These are phyloP conservation scores for Sebastolobus altivelis DNA, from an alignment of 2,797 vertebrate genomes.

Conservation along the genomic window DNA sequence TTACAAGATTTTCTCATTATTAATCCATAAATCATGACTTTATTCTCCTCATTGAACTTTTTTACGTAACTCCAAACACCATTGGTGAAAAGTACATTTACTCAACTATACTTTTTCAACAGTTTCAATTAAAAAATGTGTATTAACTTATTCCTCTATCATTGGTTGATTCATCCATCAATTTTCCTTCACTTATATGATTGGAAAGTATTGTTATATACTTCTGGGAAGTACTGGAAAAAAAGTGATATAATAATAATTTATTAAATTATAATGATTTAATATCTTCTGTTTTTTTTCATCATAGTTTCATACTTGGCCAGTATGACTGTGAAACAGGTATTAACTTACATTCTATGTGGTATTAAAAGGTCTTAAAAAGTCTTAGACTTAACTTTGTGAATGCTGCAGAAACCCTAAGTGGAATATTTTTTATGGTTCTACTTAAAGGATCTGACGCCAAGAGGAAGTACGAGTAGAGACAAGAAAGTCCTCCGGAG, in stretches of 20 bases:
- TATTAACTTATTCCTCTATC: not conserved
- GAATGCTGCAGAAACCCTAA: not conserved
- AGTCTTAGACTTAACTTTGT: not conserved
- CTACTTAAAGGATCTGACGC: not conserved
- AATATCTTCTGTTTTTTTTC: not conserved
- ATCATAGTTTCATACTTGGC: not conserved
- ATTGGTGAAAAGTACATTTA: not conserved
- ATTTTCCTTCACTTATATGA: not conserved
- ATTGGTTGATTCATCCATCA: not conserved
- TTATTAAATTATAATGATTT: too few relatives aligned
- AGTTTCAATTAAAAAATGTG: not conserved
- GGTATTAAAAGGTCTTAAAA: not conserved
- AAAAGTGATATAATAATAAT: not conserved
- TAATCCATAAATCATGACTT: not conserved
- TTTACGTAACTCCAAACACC: not conserved
- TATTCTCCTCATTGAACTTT: not conserved
- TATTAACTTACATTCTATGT: not conserved
- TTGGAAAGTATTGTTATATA: not conserved
- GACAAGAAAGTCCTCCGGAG: slow-evolving; percentile 28
- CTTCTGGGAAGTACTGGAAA: not conserved
- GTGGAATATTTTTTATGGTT: not conserved
- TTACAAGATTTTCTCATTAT: not conserved
- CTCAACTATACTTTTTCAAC: not conserved
- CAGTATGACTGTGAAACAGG: not conserved
- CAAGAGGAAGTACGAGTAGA: slow-evolving; percentile 36